phyloP scores from a whole-genome alignment of 2,888 invertebrate genomes.

The Nephrotoma guestfalica region DNA sequence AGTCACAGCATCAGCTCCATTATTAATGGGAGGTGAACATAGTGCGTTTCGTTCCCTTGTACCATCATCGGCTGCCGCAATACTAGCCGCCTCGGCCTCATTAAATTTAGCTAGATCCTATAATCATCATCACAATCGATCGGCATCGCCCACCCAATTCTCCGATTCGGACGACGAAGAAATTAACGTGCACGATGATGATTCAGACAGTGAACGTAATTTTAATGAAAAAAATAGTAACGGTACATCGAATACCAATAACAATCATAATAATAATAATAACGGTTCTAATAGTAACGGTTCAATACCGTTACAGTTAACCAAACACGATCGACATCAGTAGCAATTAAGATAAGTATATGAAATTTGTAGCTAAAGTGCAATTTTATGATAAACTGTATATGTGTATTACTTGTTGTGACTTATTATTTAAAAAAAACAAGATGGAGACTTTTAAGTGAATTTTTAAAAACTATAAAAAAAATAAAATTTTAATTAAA shows the following conservation, averaged over 20 bases:
- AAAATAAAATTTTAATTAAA: neutral
- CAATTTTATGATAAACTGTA: neutral
- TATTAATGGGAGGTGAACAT: slow-evolving; percentile 77
- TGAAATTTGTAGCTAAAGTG: neutral
- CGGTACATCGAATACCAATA: neutral
- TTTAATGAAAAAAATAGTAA: neutral
- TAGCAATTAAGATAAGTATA: neutral
- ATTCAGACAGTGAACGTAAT: slow-evolving; percentile 44
- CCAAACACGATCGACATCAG: slow-evolving; percentile 28
- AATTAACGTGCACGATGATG: slow-evolving; percentile 68
- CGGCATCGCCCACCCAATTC: slow-evolving; percentile 15
- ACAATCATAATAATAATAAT: neutral
- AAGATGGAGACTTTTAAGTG: neutral
- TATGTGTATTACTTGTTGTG: neutral
- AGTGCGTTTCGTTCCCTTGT: slow-evolving; percentile 71
- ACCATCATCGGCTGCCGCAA: slow-evolving; percentile 46
- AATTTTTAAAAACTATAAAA: neutral
- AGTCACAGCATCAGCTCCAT: slow-evolving; percentile 35
- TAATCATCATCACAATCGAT: slow-evolving; percentile 22
- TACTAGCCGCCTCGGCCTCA: slow-evolving; percentile 32
- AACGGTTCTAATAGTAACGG: neutral
- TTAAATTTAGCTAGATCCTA: slow-evolving; percentile 27
- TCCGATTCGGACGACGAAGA: slow-evolving; percentile 48
- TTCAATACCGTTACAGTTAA: slow-evolving; percentile 24
- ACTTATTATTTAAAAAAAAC: neutral